Conservation (phyloP, 2,888 invertebrate genomes). For the Euplagia quadripunctaria region DNA sequence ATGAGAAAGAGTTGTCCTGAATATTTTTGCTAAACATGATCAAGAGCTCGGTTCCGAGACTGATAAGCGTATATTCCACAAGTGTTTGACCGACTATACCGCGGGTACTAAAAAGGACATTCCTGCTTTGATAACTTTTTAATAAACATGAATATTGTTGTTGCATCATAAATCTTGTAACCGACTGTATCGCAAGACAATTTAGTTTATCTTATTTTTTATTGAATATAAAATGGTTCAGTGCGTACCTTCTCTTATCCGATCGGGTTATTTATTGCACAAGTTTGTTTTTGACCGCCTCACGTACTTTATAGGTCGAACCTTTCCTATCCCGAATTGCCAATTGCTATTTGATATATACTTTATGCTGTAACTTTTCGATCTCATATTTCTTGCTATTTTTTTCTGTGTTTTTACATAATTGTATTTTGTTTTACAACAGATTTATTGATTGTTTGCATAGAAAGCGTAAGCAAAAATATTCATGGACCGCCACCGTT, state of each 20-base stretch:
- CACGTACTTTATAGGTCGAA: slow-evolving; percentile 86
- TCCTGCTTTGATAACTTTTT: slow-evolving; percentile 48
- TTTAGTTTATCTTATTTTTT: slow-evolving; percentile 84
- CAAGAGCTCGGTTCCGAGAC: neutral
- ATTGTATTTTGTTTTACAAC: slow-evolving; percentile 58
- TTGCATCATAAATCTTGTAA: slow-evolving; percentile 69
- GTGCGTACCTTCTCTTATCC: slow-evolving; percentile 84
- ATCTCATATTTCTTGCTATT: slow-evolving; percentile 78
- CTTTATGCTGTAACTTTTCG: slow-evolving; percentile 80
- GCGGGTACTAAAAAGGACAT: slow-evolving; percentile 41
- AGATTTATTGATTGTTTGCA: slow-evolving; percentile 19
- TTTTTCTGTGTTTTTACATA: slow-evolving; percentile 59
- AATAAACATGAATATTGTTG: slow-evolving; percentile 58
- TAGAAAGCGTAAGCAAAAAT: neutral
- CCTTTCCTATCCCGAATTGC: slow-evolving; percentile 84
- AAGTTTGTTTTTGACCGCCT: slow-evolving; percentile 87
- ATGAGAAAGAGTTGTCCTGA: neutral
- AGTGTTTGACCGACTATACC: slow-evolving; percentile 39
- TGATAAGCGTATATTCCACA: slow-evolving; percentile 35
- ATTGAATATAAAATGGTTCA: slow-evolving; percentile 85
- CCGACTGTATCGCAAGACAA: slow-evolving; percentile 76
- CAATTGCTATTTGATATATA: slow-evolving; percentile 86
- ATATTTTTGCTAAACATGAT: neutral
- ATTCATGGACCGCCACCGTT: neutral
- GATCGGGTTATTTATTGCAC: slow-evolving; percentile 85